Conservation (phyloP, 1,140 invertebrate species). For the Plodia interpunctella region DNA sequence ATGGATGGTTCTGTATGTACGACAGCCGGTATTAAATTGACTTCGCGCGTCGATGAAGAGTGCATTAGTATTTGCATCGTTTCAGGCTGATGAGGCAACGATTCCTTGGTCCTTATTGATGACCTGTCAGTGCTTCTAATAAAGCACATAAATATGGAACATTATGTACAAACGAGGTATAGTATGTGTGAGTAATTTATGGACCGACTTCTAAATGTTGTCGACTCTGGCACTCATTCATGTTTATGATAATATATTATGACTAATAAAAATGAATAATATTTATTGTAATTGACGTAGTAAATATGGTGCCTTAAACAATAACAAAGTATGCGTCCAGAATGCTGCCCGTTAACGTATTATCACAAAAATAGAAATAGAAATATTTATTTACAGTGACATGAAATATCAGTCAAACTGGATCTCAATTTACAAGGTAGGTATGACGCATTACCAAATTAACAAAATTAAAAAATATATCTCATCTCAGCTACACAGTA, state of each 20-base stretch:
- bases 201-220: background rate
- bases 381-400: too few relatives aligned
- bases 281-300: background rate
- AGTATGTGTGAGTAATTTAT: conserved; percentile 20
- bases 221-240: background rate
- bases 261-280: conserved; percentile 1
- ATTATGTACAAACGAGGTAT: conserved; percentile 1
- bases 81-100: background rate
- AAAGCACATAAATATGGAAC: conserved; percentile 28
- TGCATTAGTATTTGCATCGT: background rate
- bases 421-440: too few relatives aligned
- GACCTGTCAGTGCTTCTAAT: conserved; percentile 18
- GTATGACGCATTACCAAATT: too few relatives aligned
- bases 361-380: too few relatives aligned
- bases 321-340: too few relatives aligned
- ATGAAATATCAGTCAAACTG: too few relatives aligned
- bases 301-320: too few relatives aligned
- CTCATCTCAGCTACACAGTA: too few relatives aligned
- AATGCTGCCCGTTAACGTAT: too few relatives aligned
- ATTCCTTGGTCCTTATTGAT: conserved; percentile 8
- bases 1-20: conserved; percentile 18
- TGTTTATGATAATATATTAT: background rate
- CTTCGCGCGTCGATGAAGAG: background rate
- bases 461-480: too few relatives aligned
- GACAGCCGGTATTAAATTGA: conserved; percentile 1